Percentiles rank a stretch among this genome's conserved stretches.
Evolutionary conservation across 2,797 vertebrate species (phyloP).

Genomic region (Xiphorhynchus erythropygius): DNA sequence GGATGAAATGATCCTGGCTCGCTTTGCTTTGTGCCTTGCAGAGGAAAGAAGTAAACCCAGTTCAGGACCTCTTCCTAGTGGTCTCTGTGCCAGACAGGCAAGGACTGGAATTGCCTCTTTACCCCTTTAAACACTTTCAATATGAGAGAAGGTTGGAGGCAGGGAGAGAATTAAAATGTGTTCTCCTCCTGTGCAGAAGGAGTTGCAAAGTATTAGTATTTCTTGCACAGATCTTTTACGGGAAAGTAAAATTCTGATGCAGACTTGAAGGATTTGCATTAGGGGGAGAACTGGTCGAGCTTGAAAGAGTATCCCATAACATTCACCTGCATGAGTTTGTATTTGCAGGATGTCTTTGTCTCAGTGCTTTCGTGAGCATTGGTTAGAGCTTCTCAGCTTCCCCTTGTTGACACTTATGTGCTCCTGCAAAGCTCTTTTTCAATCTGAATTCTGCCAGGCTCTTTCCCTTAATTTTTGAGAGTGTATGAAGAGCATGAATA

Average conservation of each 20-base stretch:
- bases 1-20: background rate
- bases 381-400: background rate
- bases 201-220: background rate
- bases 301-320: background rate
- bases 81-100: background rate
- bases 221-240: background rate
- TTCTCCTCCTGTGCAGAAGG: background rate
- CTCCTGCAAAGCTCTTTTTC: background rate
- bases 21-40: background rate
- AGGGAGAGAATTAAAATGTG: background rate
- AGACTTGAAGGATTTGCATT: background rate
- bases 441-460: background rate
- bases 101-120: background rate
- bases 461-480: background rate
- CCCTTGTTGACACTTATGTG: background rate
- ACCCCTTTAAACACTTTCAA: background rate
- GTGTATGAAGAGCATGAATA: background rate
- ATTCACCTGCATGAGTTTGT: background rate
- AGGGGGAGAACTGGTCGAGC: background rate
- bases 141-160: background rate
- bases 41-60: fast-evolving
- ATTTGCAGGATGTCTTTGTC: background rate
- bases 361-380: background rate
- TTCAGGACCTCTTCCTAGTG: background rate
- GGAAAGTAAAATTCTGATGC: background rate